Evolutionary conservation across 2,888 invertebrate genomes (phyloP), one percentile per base, ranked within the genome.

Genomic region (Spisula solida): DNA sequence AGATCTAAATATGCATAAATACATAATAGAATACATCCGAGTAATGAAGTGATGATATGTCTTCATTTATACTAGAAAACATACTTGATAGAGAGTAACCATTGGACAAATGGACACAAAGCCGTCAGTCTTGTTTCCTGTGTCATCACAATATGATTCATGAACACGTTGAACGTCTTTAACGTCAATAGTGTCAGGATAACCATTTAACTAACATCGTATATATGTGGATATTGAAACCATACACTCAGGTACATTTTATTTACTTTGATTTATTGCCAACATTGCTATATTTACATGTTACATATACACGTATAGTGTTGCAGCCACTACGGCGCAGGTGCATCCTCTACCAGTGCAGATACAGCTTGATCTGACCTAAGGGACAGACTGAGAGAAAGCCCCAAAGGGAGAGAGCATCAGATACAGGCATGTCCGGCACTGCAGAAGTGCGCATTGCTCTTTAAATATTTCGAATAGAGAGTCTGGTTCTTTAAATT

Each of bases 1-100:
- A 31, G 75, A 75, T 75, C 75, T 75, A 75, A 75, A 29, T 75
- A 75, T 75, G 75, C 34, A 34, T 75, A 75, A 31, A 75, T 75
- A 75, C 75, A 34, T 75, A 75, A 75, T 75, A 18, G 75, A 75
- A 31, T 16, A 75, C 31, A 12, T 25, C 34, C 8, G 12, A 31
- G 75, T 31, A 34, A 75, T 75, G 34, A 34, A 31, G 29, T 31
- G 75, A 75, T 25, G 60, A 75, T 31, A 34, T 75, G 18, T 75
- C 31, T 31, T 31, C 70, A 16, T 70, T 75, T 75, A 16, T 75
- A 31, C 5, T 34, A 0, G 29, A 34, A 75, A 14, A 75, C 18
- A 75, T 75, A 16, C 31, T 34, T 20, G 60, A 66, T 20, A 1
- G 0, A n/a, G 8, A 25, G 8, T 25, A 25, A 25, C 4, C 25